Evolutionary conservation across 2,888 invertebrate species (phyloP), one percentile per base, ranked within the genome.

Genomic region (Thera obeliscata): DNA sequence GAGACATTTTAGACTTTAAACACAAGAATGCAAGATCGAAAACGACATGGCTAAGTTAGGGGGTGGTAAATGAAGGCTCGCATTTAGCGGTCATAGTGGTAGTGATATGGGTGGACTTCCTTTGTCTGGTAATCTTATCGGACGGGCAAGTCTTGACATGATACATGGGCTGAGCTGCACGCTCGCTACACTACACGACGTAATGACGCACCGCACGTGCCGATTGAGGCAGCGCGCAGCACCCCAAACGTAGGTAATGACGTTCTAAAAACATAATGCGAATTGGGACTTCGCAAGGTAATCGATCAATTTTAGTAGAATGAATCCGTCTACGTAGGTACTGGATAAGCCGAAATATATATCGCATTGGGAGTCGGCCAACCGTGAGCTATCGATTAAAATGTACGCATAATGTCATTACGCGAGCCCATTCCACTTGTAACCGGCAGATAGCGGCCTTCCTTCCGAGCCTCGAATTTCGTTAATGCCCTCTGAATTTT

Each of bases 101-200:
- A 89, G 88, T 91, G 91, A 92, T 92, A 90, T 89, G 91, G 91
- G 90, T 90, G 91, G 90, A 92, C 91, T 92, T 90, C 91, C 93
- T 93, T 93, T 93, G 93, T 93, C 92, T 93, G 84, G 88, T 90
- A 93, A 93, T 93, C 91, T 92, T 92, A 93, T 93, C 93, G 88
- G 87, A 86, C 87, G 86, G 83, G 84, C 82, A 82, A 82, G 86
- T 83, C 88, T 88, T 88, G 91, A 87, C 93, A 89, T 92, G 93
- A 93, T 90, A 89, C 90, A 93, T 90, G 84, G 87, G 84, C 76
- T 77, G 77, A 77, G 75, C 78, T 83, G 81, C 85, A 84, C 82
- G 84, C 86, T 87, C 83, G 85, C 38, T 46, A 22, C 55, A 43
- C 56, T 33, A 12, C 35, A 41, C 43, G 49, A 50, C 62, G 65